phyloP scores from a whole-genome alignment of 2,113 vertebrate species.

The Callospermophilus lateralis region DNA sequence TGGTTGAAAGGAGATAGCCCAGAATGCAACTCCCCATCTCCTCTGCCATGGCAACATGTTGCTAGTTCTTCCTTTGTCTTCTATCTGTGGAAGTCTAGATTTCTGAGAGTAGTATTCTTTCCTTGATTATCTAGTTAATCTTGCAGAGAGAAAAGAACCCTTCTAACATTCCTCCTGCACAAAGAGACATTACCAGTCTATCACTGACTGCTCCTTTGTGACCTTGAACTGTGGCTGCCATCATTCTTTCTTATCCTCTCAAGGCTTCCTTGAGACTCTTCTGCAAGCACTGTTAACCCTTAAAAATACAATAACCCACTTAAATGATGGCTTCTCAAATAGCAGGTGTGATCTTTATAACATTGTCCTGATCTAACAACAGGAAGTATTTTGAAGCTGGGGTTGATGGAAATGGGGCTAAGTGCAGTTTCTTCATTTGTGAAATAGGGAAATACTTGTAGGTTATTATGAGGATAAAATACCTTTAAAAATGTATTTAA shows the following conservation, averaged over 20 bases:
- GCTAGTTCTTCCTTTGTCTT: slow-evolving; percentile 51
- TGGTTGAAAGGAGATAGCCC: slow-evolving; percentile 66
- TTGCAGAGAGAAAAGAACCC: background rate
- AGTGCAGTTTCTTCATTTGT: background rate
- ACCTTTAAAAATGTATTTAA: too few relatives aligned
- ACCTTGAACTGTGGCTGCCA: background rate
- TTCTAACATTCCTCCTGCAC: slow-evolving; percentile 26
- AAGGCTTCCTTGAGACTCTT: background rate
- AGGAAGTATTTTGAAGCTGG: background rate
- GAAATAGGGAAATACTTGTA: background rate
- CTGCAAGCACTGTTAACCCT: background rate
- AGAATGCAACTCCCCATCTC: slow-evolving; percentile 20
- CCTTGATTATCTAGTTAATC: slow-evolving; percentile 1
- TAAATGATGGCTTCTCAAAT: slow-evolving; percentile 8
- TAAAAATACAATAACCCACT: background rate
- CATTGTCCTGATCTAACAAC: background rate
- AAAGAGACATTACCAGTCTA: background rate
- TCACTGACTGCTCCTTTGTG: background rate
- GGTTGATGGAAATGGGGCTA: background rate
- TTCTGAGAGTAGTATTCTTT: background rate
- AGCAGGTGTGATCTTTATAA: background rate
- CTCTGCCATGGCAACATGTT: slow-evolving; percentile 71
- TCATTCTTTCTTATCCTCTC: background rate
- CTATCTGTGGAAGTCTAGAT: background rate
- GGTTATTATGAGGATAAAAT: background rate